Base-by-base conservation (phyloP, 2,113 vertebrate species). In the Vombatus ursinus region DNA sequence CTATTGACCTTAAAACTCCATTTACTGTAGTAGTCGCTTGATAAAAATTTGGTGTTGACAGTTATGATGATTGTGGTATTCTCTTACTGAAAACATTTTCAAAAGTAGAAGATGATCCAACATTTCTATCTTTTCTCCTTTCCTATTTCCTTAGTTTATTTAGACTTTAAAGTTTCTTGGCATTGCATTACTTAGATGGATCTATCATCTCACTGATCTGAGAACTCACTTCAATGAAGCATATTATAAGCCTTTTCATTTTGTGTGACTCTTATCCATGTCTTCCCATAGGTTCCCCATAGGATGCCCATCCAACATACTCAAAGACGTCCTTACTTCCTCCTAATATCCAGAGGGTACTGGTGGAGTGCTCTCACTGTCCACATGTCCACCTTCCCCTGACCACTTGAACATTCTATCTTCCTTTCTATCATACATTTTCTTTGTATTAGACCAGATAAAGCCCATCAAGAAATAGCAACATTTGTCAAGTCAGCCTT, bases 1-100 rank as follows among this genome's bases (percentile, higher is more conserved):
- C 26, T 47, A 53, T 94, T 68, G 50, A 54, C 77, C 47, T 94
- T 57, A 91, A 52, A 11, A 37, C 51, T 89, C 77, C 90, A 37
- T 51, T 95, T 61, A 68, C 57, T 89, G 50, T 90, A 52, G 90
- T 47, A 95, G 84, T 12, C 9, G 50, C 90, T 94, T 91, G 52
- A 94, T 68, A 68, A 68, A 37, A 37, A 68, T 68, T 68, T 68
- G 61, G 61, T 68, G 4, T 68, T 68, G 12, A 68, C 37, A 6
- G 61, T 37, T 37, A 68, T 68, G 61, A 37, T 68, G 61, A 37
- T 6, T 68, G 11, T 37, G 47, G 4, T 8, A 19, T 25, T 12
- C 84, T 91, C 90, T n/a, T 24, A 28, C 51, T 37, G 5, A 92
- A 92, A 94, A 89, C 31, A 52, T 89, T 95, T 50, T 26, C 25